Base-by-base conservation (phyloP, 2,888 invertebrate genomes). In the Polymixis flavicincta region DNA sequence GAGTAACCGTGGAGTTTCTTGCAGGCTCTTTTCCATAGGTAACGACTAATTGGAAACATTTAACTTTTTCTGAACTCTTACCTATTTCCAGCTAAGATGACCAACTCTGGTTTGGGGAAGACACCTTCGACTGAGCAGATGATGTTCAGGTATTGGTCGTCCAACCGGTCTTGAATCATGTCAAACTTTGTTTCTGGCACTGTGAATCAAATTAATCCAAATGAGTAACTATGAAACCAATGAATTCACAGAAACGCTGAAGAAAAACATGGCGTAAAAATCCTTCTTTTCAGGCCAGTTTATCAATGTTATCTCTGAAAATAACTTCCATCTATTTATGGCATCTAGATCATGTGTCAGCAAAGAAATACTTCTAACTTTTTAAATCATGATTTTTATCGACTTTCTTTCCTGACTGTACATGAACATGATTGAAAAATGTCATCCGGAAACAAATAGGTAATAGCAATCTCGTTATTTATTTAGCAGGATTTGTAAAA, bases 121-220 rank as follows among this genome's bases (percentile, higher is more conserved):
- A 97, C 95, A 4, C 97, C 97, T 90, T 95, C 95, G 0, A 96
- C 97, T 3, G 96, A 94, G 83, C 97, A 97, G 66, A 97, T 96
- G 52, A 97, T 94, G 82, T 95, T 96, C 60, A 97, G 92, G 80
- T 95, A 97, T 2, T 95, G 93, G 14, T 95, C 95, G 19, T 93
- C 93, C 22, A 96, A 89, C 37, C 96, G 91, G 74, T 96, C 96
- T 85, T 94, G 94, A 13, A 96, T 92, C 94, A 96, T 94, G 84
- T 95, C 95, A 83, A 96, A 96, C 80, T 93, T 93, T 77, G 91
- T 94, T 81, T 96, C 96, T 4, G 96, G 96, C 9, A 96, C 96
- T 96, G 92, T 45, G n/a, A 9, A 60, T 61, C 0, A 48, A 32
- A 55, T 17, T 28, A 25, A 14, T 22, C 1, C 4, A 8, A 54